Evolutionary conservation across 1,140 invertebrate genomes (phyloP), one percentile per base, ranked within the genome.

Genomic region (Leptopilina clavipes): DNA sequence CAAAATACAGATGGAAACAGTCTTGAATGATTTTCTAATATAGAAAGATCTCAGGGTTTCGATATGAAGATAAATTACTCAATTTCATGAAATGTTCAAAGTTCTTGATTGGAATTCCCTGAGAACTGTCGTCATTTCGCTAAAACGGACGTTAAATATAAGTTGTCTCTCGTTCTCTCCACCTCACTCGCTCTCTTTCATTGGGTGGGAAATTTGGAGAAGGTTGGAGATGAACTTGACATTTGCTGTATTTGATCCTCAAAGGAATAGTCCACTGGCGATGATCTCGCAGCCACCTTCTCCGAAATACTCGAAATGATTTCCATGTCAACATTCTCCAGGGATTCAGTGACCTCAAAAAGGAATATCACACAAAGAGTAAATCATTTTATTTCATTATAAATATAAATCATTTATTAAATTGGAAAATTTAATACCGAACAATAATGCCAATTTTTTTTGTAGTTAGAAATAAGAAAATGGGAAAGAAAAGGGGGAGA

Each of bases 201-300:
- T 79, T 83, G 83, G 12, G 84, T 85, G 14, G 83, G 84, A 45
- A 83, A 80, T 18, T 86, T 81, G 48, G 84, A 84, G 73, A 80
- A 85, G 0, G 83, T 84, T 48, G 81, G 78, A 3, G 84, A 83
- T 14, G 82, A 79, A 73, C 79, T 83, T 52, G 83, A 83, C 52
- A 82, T 73, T 25, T 77, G 48, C 43, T 79, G 73, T 31, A 77
- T 76, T 37, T 75, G 74, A 75, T 83, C 80, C 43, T 85, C 79
- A 78, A 70, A 56, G 14, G 45, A 59, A 77, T 37, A 44, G 37
- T 70, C 43, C 74, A 12, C 45, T 43, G 40, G 76, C 59, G 14
- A 37, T 70, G 37, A 59, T 80, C 70, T 76, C 48, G 25, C 65
- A 54, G 44, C 77, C 71, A 84, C 75, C 71, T 56, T 80, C 52